Percentiles rank a stretch among this genome's conserved stretches.
These are phyloP conservation scores for Caenorhabditis remanei DNA, from an alignment of 1,140 invertebrate species.

Conservation along the genomic window DNA sequence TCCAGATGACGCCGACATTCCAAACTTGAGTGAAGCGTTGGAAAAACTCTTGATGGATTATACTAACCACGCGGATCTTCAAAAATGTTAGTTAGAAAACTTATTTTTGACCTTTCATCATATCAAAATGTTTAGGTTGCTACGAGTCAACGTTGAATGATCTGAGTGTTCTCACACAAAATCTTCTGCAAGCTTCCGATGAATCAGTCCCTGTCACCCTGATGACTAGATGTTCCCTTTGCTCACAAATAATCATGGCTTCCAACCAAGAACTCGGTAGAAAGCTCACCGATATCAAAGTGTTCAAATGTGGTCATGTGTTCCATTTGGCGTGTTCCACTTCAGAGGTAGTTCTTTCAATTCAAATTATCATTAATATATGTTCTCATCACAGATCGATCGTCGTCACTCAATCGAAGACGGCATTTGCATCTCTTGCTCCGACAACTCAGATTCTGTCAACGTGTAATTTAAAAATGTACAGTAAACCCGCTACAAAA, in stretches of 20 bases:
- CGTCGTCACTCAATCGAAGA: constrained; percentile 24
- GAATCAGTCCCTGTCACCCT: background rate
- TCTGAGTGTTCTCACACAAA: background rate
- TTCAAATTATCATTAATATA: background rate
- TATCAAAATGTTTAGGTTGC: background rate
- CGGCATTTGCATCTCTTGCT: constrained; percentile 17
- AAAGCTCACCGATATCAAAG: constrained; percentile 44
- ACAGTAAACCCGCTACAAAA: background rate
- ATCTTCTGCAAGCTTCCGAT: background rate
- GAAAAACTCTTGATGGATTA: constrained; percentile 28
- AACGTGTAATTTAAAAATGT: constrained; percentile 6
- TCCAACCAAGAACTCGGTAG: background rate
- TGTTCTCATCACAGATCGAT: background rate
- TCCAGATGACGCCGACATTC: constrained; percentile 82
- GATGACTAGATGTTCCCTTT: background rate
- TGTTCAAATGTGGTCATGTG: constrained; percentile 68
- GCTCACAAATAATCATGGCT: background rate
- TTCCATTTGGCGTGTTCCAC: constrained; percentile 21
- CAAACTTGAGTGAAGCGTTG: constrained; percentile 91
- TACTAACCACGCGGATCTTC: constrained; percentile 17
- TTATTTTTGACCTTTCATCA: no score
- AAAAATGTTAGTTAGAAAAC: background rate
- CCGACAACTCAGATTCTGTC: background rate
- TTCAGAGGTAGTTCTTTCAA: background rate
- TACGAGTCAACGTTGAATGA: constrained; percentile 19